Base-by-base conservation (phyloP, 2,888 invertebrate genomes). In the Patella depressa region DNA sequence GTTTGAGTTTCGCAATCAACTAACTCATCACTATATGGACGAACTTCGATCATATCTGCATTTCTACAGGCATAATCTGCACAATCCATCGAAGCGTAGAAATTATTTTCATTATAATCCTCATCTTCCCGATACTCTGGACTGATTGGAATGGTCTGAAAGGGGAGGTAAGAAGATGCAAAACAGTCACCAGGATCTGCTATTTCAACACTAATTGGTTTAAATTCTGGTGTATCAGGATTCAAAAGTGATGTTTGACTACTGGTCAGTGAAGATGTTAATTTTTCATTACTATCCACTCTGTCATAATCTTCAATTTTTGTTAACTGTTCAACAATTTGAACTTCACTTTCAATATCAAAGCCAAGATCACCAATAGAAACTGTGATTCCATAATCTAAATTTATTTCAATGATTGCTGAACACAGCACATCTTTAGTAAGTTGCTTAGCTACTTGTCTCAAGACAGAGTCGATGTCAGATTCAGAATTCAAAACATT, bases 151-250 rank as follows among this genome's bases (percentile, higher is more conserved):
- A 65, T 65, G 3, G 24, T 65, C 14, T 65, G 65, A 65, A 65
- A 65, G 24, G 65, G 65, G 24, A 65, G 65, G 14, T 65, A 65
- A 19, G 24, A 24, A 4, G 19, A 24, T 9, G 45, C 45, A 45
- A 45, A 45, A 45, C 9, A 45, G 45, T 45, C 45, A 1, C 7
- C 45, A 9, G 45, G 45, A 24, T 65, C 65, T 24, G 14, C 24
- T 19, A 65, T 11, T 12, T 65, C 65, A 65, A 65, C 24, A 19
- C 24, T 65, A 19, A 65, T 19, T 19, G 74, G 74, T 53, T 74
- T 74, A 15, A 74, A 74, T 65, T 74, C 74, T 19, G 74, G 74
- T 53, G 65, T 74, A n/a, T 74, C 74, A 45, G 74, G 74, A 55
- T 74, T 74, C 74, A 74, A 53, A 19, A 65, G 65, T 24, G 65